Evolutionary conservation across 2,113 vertebrate genomes (phyloP).

Genomic region (Lophotis ruficrista): DNA sequence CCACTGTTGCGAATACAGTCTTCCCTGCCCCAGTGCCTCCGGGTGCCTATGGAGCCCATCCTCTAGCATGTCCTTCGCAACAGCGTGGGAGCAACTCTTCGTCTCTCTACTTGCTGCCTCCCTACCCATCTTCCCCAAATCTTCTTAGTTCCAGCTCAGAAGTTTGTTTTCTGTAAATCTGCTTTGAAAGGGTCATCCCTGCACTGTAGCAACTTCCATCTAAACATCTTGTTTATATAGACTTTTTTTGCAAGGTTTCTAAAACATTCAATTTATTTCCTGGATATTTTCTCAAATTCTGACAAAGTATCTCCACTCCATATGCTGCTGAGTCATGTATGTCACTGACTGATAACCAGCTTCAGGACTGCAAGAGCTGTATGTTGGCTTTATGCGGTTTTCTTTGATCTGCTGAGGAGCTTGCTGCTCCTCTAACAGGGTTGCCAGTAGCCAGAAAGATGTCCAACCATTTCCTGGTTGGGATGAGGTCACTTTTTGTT

Average conservation of each 20-base stretch:
- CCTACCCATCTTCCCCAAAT: background rate
- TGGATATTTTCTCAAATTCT: background rate
- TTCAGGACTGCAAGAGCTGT: background rate
- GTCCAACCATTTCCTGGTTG: background rate
- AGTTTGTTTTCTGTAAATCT: background rate
- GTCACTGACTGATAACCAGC: background rate
- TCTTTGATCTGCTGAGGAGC: background rate
- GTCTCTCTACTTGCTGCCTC: background rate
- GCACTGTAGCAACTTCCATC: background rate
- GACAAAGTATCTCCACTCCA: background rate
- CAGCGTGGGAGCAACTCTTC: background rate
- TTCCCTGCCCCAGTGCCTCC: background rate
- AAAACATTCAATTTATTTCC: background rate
- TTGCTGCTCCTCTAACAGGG: background rate
- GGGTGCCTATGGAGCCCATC: too few species aligned
- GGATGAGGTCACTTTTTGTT: background rate
- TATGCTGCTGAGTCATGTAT: background rate
- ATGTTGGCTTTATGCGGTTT: background rate
- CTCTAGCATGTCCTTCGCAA: background rate
- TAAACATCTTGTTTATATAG: background rate
- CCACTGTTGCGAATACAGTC: background rate
- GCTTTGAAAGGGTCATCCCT: background rate
- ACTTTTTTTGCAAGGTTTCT: background rate
- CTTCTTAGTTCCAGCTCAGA: background rate
- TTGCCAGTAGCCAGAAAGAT: background rate